Percentiles rank a stretch among this genome's conserved stretches.
Conservation (phyloP, 2,888 invertebrate genomes). For the Sialis fuliginosa region DNA sequence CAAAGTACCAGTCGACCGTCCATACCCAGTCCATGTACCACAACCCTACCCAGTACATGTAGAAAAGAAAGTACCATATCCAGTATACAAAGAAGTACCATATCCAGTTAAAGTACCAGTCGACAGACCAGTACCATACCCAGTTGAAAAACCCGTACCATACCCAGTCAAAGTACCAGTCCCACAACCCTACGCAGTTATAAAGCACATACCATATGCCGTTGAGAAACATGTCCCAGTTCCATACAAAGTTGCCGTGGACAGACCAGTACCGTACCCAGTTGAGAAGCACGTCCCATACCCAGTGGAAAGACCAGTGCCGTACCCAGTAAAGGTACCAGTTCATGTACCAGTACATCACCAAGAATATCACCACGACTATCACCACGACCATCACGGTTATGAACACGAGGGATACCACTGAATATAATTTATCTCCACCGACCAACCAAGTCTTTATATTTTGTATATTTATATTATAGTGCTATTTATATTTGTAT, state of each 20-base stretch:
- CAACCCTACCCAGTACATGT: constrained; percentile 38
- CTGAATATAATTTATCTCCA: background rate
- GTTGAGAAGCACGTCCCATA: constrained; percentile 43
- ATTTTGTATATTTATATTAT: background rate
- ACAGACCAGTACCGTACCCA: constrained; percentile 45
- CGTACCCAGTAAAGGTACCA: constrained; percentile 40
- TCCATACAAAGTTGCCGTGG: constrained; percentile 48
- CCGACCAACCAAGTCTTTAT: no score
- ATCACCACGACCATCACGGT: constrained; percentile 31
- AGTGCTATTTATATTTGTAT: background rate
- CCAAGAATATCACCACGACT: constrained; percentile 6
- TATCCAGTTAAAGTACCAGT: constrained; percentile 43
- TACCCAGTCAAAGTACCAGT: constrained; percentile 43
- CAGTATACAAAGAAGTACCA: constrained; percentile 41
- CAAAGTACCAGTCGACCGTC: constrained; percentile 49
- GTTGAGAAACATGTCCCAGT: constrained; percentile 39
- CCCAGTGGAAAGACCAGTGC: constrained; percentile 41
- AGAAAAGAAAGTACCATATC: constrained; percentile 28
- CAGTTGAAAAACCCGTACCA: constrained; percentile 44
- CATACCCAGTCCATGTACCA: constrained; percentile 48
- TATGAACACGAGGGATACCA: constrained; percentile 28
- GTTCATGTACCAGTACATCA: constrained; percentile 30
- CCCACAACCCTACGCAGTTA: constrained; percentile 41
- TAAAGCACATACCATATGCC: constrained; percentile 44
- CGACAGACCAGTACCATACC: constrained; percentile 33